Evolutionary conservation across 2,113 vertebrate species (phyloP), one percentile per base, ranked within the genome.

Genomic region (Girardinichthys multiradiatus): DNA sequence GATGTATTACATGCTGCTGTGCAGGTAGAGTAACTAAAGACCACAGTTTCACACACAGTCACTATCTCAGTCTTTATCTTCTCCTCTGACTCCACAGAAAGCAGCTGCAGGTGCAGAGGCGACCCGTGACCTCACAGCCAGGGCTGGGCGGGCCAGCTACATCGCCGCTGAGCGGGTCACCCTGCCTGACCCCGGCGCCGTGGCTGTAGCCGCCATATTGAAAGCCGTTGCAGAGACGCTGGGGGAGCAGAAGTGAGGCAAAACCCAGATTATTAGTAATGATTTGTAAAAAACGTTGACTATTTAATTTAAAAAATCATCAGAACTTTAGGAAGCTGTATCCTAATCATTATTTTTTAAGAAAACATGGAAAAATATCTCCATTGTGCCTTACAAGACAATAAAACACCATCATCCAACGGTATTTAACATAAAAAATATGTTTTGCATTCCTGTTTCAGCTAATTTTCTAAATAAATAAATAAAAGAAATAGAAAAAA

Each of bases 111-210:
- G 96, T 0, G 97, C 97, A 0, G 95, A 97, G 66, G 93, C 95
- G 19, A 99, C 98, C 10, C 93, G 86, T 72, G 19, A 91, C 72
- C 96, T 99, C 88, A 91, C 91, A 12, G 97, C 98, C 0, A 95
- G 81, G 17, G 97, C 96, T 0, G 98, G 98, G n/a, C 92, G 98
- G 64, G 97, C 98, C 79, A 99, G 97, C 82, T 99, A 99, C 71
- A 94, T 99, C 80, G 90, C 94, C 2, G 95, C 95, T 0, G 91
- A 95, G 0, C 83, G 67, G 1, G 86, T 98, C 63, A 95, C 93
- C 4, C 92, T 94, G 83, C 96, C 96, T 0, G 97, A 99, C 83
- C 96, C 98, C 0, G 98, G 98, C 0, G 97, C 97, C 0, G 94
- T 96, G 81, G 97, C 97, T 0, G 91, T 85, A 0, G 95, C 96